Conservation (phyloP, 1,140 invertebrate genomes). For the Pseudomyrmex pallidus region DNA sequence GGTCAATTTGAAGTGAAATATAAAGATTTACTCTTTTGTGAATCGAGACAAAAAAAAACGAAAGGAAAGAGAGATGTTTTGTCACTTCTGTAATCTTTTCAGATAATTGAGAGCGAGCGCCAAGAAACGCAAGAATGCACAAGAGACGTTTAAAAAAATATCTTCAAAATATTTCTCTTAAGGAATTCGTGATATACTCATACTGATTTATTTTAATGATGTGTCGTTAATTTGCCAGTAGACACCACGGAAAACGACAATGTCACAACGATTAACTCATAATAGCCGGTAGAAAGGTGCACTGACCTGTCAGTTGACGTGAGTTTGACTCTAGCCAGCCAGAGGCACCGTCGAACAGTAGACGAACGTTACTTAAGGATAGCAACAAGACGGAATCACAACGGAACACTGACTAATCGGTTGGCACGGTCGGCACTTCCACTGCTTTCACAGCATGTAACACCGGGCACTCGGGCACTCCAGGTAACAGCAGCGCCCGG, state of each 20-base stretch:
- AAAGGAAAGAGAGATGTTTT: background rate
- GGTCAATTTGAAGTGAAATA: background rate
- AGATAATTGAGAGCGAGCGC: background rate
- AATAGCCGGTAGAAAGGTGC: slow-evolving; percentile 31
- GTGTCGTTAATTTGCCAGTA: slow-evolving; percentile 19
- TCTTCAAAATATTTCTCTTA: background rate
- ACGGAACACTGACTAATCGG: slow-evolving; percentile 70
- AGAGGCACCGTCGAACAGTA: slow-evolving; percentile 58
- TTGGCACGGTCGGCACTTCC: slow-evolving; percentile 14
- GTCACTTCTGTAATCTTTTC: background rate
- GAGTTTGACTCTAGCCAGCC: slow-evolving; percentile 41
- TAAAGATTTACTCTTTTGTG: background rate
- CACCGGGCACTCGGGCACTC: slow-evolving; percentile 31
- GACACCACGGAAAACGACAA: background rate
- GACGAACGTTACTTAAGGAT: slow-evolving; percentile 64
- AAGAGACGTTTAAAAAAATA: background rate
- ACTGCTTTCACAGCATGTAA: slow-evolving; percentile 64
- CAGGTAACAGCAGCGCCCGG: slow-evolving; percentile 66
- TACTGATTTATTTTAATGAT: background rate
- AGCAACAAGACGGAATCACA: slow-evolving; percentile 67
- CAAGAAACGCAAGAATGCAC: background rate
- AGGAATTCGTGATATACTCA: background rate
- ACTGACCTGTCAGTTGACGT: slow-evolving; percentile 76
- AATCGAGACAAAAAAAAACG: background rate
- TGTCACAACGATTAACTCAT: background rate